Conservation (phyloP, 2,797 vertebrate species). For the Podarcis siculus region DNA sequence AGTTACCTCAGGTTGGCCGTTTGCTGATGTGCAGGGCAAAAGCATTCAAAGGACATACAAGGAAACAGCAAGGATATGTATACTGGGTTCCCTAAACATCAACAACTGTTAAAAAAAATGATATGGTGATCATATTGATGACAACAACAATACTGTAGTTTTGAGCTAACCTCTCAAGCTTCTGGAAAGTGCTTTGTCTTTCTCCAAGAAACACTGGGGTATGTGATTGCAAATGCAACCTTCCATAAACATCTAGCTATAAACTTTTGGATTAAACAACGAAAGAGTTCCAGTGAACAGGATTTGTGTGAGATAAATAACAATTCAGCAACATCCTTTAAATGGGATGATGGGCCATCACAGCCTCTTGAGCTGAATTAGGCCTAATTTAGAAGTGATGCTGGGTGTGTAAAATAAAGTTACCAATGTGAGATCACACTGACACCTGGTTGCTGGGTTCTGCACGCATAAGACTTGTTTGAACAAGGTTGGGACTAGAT, state of each 20-base stretch:
- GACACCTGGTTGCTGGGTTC: neutral
- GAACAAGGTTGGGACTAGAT: neutral
- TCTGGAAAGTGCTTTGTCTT: slow-evolving; percentile 6
- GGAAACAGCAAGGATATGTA: neutral
- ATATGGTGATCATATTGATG: neutral
- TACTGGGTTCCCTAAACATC: neutral
- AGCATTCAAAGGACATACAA: neutral
- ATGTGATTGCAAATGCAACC: neutral
- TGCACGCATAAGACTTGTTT: neutral
- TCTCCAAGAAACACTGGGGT: neutral
- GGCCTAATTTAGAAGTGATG: neutral
- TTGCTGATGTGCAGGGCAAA: slow-evolving; percentile 4
- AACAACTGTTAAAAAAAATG: neutral
- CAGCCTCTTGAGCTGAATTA: neutral
- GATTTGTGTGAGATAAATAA: neutral
- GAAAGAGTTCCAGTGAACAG: neutral
- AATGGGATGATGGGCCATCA: neutral
- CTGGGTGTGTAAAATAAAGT: neutral
- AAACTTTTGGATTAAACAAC: neutral
- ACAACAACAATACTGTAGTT: neutral
- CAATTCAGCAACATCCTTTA: neutral
- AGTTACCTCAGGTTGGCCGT: neutral
- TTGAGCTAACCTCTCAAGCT: neutral
- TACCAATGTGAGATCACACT: neutral
- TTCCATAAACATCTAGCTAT: neutral